phyloP scores from a whole-genome alignment of 2,888 invertebrate species.

The Diloba caeruleocephala region DNA sequence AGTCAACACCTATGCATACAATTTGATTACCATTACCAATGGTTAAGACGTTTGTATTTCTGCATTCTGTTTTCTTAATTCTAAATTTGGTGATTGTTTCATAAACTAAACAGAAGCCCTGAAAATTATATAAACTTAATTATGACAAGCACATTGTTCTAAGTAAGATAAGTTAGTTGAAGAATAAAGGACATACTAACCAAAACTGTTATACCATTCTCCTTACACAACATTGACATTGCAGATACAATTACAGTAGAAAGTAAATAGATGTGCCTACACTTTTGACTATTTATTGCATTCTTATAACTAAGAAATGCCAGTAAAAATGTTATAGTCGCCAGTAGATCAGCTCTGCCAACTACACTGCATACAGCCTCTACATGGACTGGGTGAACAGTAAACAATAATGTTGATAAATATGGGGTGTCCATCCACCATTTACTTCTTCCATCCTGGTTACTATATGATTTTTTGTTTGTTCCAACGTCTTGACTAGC shows the following conservation, averaged over 20 bases:
- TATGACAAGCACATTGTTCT: too few relatives aligned
- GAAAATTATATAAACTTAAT: slow-evolving; percentile 59
- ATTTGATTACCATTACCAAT: slow-evolving; percentile 1
- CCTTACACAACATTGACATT: slow-evolving; percentile 96
- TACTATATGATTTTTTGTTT: slow-evolving; percentile 4
- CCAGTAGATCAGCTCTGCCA: slow-evolving; percentile 97
- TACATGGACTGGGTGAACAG: slow-evolving; percentile 97
- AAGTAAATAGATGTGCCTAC: slow-evolving; percentile 59
- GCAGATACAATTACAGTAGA: slow-evolving; percentile 82
- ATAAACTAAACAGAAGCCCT: slow-evolving; percentile 91
- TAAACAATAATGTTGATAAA: slow-evolving; percentile 93
- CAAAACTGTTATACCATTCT: slow-evolving; percentile 96
- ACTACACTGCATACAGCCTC: slow-evolving; percentile 98
- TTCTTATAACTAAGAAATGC: slow-evolving; percentile 91
- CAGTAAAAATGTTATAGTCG: slow-evolving; percentile 93
- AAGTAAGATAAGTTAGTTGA: background rate
- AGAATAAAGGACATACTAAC: slow-evolving; percentile 77
- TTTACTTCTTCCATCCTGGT: slow-evolving; percentile 6
- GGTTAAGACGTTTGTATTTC: slow-evolving; percentile 14
- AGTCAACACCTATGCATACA: slow-evolving; percentile 20
- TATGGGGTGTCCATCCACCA: slow-evolving; percentile 84
- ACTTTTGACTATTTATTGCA: slow-evolving; percentile 53
- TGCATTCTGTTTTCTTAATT: slow-evolving; percentile 42
- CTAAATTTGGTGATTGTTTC: slow-evolving; percentile 86
- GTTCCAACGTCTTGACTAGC: slow-evolving; percentile 5